phyloP scores from a whole-genome alignment of 2,797 vertebrate species.

The Aplochiton taeniatus region DNA sequence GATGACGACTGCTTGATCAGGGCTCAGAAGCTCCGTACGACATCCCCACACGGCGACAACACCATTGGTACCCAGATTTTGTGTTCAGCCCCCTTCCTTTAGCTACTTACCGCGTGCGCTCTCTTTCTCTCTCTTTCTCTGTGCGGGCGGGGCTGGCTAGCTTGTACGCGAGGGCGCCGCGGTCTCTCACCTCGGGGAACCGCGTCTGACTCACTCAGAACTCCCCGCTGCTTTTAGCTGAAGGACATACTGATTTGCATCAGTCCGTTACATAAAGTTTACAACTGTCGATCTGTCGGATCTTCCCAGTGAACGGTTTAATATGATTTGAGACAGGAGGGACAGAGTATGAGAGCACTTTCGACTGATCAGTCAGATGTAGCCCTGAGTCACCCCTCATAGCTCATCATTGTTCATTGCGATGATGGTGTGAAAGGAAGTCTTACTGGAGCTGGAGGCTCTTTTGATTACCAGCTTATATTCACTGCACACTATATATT shows the following conservation, averaged over 20 bases:
- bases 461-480: no score
- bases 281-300: no score
- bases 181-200: conserved; percentile 41
- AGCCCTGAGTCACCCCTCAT: no score
- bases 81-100: background rate
- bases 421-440: no score
- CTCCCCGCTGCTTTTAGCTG: conserved; percentile 7
- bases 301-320: no score
- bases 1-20: conserved; percentile 30
- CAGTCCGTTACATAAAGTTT: no score
- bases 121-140: conserved; percentile 19
- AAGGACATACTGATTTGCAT: background rate
- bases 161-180: background rate
- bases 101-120: background rate
- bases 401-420: no score
- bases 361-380: no score
- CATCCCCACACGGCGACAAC: conserved; percentile 52
- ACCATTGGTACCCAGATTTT: conserved; percentile 23
- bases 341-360: no score
- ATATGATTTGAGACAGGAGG: no score
- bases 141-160: background rate
- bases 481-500: no score
- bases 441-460: no score
- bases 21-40: conserved; percentile 41
- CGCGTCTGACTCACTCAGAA: conserved; percentile 51